These are phyloP conservation scores for Sturnira hondurensis DNA, from an alignment of 2,113 vertebrate genomes.

Conservation along the genomic window DNA sequence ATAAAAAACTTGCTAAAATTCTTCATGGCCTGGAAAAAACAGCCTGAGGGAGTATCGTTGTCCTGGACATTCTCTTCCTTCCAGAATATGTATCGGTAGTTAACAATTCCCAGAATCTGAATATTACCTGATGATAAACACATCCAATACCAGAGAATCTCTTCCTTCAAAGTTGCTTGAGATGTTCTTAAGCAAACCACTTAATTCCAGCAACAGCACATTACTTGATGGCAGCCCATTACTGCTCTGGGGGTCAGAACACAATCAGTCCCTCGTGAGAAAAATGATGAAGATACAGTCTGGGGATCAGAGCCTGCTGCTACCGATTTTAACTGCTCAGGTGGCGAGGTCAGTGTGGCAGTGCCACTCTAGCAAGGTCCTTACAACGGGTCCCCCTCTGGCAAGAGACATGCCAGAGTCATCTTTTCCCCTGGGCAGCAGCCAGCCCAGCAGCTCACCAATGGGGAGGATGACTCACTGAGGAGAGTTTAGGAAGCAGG, in stretches of 20 bases:
- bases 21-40: background rate
- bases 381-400: background rate
- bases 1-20: background rate
- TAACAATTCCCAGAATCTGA: background rate
- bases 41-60: background rate
- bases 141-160: background rate
- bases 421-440: background rate
- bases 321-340: background rate
- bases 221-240: background rate
- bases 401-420: background rate
- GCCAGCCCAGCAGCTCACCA: background rate
- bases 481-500: background rate
- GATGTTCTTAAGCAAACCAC: background rate
- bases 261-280: background rate
- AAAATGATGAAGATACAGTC: background rate
- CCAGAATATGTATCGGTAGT: background rate
- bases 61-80: background rate
- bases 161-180: background rate
- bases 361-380: background rate
- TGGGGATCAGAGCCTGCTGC: background rate
- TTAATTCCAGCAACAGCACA: background rate
- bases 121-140: background rate
- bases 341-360: background rate
- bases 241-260: background rate
- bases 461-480: background rate